These are phyloP conservation scores for Hemiprocne comata DNA, from an alignment of 2,113 vertebrate genomes.

Conservation along the genomic window DNA sequence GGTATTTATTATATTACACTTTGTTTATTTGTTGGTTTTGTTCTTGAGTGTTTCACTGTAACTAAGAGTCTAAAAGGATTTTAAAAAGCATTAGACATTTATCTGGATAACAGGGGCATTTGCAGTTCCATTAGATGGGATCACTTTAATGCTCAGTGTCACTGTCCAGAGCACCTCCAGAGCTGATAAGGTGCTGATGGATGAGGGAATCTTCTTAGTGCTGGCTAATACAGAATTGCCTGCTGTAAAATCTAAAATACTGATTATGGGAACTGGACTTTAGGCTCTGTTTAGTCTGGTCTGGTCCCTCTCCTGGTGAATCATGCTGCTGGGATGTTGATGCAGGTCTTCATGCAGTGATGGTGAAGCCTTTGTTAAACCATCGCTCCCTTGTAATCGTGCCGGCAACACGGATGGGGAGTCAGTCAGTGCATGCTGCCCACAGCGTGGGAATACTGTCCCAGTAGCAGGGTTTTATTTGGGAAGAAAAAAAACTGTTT, in stretches of 20 bases:
- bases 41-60: not conserved
- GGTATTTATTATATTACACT: not conserved
- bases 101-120: not conserved
- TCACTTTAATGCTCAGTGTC: not conserved
- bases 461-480: not conserved
- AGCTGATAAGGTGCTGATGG: not conserved
- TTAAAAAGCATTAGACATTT: not conserved
- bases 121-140: not conserved
- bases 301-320: not conserved
- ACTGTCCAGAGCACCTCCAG: not conserved
- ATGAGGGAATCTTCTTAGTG: not conserved
- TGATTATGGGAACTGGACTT: not conserved
- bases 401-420: fast-evolving
- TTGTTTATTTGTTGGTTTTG: not conserved
- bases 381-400: not conserved
- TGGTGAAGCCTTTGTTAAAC: not conserved
- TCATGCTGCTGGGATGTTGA: fast-evolving
- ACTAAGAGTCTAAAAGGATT: not conserved
- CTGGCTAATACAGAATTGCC: not conserved
- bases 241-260: fast-evolving
- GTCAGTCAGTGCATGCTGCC: not conserved
- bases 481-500: not conserved
- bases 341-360: not conserved
- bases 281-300: not conserved
- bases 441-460: fast-evolving